Evolutionary conservation across 1,140 invertebrate species (phyloP), one percentile per base, ranked within the genome.

Genomic region (Phortica variegata): DNA sequence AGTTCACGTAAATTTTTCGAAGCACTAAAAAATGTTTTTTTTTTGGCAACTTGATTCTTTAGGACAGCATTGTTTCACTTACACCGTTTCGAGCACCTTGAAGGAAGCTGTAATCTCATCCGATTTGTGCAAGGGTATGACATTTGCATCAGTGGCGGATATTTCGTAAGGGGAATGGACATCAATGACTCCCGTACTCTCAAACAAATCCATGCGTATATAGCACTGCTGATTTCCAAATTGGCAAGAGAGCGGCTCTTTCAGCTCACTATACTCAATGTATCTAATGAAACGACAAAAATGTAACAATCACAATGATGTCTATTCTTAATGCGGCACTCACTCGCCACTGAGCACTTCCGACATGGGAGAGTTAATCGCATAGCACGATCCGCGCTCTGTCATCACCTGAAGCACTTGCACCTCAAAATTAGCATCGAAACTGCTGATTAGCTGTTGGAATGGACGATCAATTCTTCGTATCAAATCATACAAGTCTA

Each of bases 321-420:
- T n/a, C n/a, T n/a, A n/a, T n/a, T n/a, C 3, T n/a, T n/a, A 29
- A 44, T 2, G 31, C 13, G 26, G n/a, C 13, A 56, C 61, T 53
- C 19, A 73, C 71, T 58, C 54, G 16, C 60, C 66, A 34, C 59
- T 53, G 3, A 73, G n/a, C 8, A 73, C 53, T 4, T 52, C 43
- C 2, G 68, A 69, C 54, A 76, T 66, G 32, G 69, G 60, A 0
- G 84, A 85, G 60, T 86, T 86, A 42, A 85, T 81, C 21, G 81
- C 75, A 61, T 85, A 84, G 59, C 85, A 87, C 42, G 83, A 75
- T 12, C 85, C 85, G 43, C 82, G 76, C 60, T 87, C 85, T 0
- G 82, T 84, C 61, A 85, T 79, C 1, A 79, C 78, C 42, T 76
- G 61, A 18, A 79, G 65, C 0, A 84, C 56, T 3, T 71, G 56